Evolutionary conservation across 2,888 invertebrate species (phyloP).

Genomic region (Anarsia innoxiella): DNA sequence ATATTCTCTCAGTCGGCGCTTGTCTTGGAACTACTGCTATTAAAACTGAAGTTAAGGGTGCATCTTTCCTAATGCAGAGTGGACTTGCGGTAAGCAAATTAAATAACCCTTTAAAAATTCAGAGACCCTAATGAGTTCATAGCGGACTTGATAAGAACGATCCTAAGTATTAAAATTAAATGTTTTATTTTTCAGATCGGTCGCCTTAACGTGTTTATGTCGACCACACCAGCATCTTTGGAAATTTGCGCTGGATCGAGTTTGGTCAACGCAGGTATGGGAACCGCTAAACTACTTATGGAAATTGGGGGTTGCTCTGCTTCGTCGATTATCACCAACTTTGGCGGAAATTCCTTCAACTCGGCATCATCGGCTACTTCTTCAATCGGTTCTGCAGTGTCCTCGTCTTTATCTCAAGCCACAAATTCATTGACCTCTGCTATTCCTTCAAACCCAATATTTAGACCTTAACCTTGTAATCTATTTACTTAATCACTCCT

Average conservation of each 20-base stretch:
- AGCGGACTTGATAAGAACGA: no score
- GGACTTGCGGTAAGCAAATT: constrained; percentile 43
- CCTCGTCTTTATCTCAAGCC: no score
- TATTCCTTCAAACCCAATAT: no score
- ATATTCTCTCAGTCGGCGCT: constrained; percentile 36
- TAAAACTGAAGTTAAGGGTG: constrained; percentile 42
- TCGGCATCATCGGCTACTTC: neutral
- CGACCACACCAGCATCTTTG: constrained; percentile 45
- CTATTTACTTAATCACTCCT: no score
- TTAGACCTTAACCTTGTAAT: no score
- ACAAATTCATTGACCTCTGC: no score
- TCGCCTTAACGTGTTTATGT: constrained; percentile 47
- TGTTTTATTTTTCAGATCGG: constrained; percentile 37
- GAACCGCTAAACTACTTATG: constrained; percentile 45
- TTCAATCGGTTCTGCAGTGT: neutral
- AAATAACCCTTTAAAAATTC: no score
- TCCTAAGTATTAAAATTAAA: neutral
- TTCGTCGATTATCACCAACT: constrained; percentile 31
- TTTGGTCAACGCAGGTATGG: constrained; percentile 44
- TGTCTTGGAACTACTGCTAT: constrained; percentile 47
- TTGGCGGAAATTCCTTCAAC: constrained; percentile 24
- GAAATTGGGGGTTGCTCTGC: constrained; percentile 53
- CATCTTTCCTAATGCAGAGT: constrained; percentile 37
- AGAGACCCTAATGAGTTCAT: no score
- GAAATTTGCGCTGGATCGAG: constrained; percentile 52